Percentiles rank a stretch among this genome's conserved stretches.
Conservation (phyloP, 2,888 invertebrate species). For the Parnassius glacialis region DNA sequence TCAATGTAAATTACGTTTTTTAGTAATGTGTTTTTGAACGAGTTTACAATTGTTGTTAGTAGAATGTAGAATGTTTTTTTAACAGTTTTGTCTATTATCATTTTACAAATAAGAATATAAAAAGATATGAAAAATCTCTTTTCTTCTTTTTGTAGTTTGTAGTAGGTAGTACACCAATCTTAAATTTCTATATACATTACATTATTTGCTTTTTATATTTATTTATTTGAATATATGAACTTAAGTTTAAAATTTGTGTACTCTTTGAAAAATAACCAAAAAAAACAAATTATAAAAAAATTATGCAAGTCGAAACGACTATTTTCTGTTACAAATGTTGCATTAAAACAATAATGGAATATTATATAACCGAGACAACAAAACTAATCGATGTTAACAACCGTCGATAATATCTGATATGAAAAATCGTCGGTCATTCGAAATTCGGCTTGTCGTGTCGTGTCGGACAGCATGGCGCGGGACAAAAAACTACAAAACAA, state of each 20-base stretch:
- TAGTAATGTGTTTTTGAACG: not conserved
- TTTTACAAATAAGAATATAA: too few relatives aligned
- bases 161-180: too few relatives aligned
- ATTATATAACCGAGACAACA: conserved; percentile 35
- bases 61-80: too few relatives aligned
- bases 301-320: not conserved
- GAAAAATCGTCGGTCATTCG: conserved; percentile 59
- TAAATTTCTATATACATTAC: too few relatives aligned
- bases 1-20: not conserved
- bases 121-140: too few relatives aligned
- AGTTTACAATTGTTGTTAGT: too few relatives aligned
- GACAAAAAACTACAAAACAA: conserved; percentile 52
- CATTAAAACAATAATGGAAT: conserved; percentile 20
- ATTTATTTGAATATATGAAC: too few relatives aligned
- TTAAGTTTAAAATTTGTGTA: too few relatives aligned
- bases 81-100: too few relatives aligned
- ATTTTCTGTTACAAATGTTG: conserved; percentile 21
- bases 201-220: too few relatives aligned
- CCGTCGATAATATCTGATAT: conserved; percentile 49
- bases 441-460: conserved; percentile 55
- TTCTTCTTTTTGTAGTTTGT: too few relatives aligned
- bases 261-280: too few relatives aligned
- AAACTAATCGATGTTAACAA: conserved; percentile 54
- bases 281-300: not conserved
- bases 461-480: conserved; percentile 38